Conservation (phyloP, 2,888 invertebrate species). For the Drosophila multiciliata region DNA sequence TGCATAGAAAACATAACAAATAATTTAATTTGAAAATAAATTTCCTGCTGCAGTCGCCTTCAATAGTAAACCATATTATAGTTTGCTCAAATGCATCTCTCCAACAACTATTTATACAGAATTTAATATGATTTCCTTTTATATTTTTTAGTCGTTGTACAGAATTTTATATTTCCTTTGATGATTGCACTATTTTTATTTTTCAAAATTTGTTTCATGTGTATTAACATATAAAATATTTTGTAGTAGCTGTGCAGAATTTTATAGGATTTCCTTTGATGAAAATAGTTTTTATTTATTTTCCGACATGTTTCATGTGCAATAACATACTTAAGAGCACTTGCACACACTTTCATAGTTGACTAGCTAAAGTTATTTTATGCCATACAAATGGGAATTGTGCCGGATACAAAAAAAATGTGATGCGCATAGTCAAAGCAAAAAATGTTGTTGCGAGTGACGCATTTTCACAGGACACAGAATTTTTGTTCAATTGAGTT, state of each 20-base stretch:
- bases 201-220: slow-evolving; percentile 1
- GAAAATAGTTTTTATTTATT: neutral
- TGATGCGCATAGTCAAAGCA: slow-evolving; percentile 25
- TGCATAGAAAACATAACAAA: too few relatives aligned
- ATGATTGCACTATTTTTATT: neutral
- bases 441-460: slow-evolving; percentile 13
- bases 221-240: neutral
- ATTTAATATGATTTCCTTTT: neutral
- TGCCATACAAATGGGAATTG: slow-evolving; percentile 52
- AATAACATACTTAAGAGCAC: slow-evolving; percentile 24
- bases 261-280: neutral
- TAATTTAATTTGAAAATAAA: neutral
- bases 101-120: neutral
- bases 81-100: neutral
- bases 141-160: neutral
- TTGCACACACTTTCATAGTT: slow-evolving; percentile 11
- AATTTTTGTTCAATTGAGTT: neutral
- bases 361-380: slow-evolving; percentile 42
- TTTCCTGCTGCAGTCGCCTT: neutral
- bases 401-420: slow-evolving; percentile 17
- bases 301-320: neutral
- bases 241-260: neutral
- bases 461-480: neutral
- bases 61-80: neutral
- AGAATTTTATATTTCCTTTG: neutral